These are phyloP conservation scores for Seriola rivoliana DNA, from an alignment of 2,113 vertebrate genomes.

Conservation along the genomic window DNA sequence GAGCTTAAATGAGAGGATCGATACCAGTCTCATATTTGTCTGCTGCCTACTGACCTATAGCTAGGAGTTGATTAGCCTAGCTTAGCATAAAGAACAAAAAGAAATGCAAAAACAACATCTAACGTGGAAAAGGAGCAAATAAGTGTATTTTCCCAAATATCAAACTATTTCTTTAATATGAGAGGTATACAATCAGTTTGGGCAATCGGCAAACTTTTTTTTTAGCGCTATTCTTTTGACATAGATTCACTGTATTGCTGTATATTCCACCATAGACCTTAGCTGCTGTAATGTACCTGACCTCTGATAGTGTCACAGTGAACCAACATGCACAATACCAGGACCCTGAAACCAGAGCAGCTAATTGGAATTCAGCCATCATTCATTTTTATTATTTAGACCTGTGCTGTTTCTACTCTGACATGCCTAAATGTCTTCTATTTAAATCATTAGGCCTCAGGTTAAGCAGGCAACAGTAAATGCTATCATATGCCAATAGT, in stretches of 20 bases:
- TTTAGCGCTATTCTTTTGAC: neutral
- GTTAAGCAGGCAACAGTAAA: neutral
- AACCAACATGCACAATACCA: neutral
- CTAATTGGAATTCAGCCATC: neutral
- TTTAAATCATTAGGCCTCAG: neutral
- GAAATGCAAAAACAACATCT: too few relatives aligned
- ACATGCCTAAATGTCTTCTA: neutral
- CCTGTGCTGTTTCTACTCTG: neutral
- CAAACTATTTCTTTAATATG: neutral
- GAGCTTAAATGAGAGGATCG: neutral
- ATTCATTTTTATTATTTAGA: neutral
- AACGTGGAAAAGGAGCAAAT: too few relatives aligned
- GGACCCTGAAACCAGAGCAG: neutral
- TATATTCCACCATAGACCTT: too few relatives aligned
- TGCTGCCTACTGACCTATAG: neutral
- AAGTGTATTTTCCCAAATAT: too few relatives aligned
- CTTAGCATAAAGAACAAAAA: neutral
- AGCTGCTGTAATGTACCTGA: neutral
- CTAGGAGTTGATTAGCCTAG: neutral
- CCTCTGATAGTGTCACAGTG: neutral
- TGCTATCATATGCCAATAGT: too few relatives aligned
- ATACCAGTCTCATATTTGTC: neutral
- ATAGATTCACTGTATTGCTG: neutral
- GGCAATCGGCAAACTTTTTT: neutral
- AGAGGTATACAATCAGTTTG: neutral